Evolutionary conservation across 2,888 invertebrate genomes (phyloP), one percentile per base, ranked within the genome.

Genomic region (Nipponacmea schrenckii): DNA sequence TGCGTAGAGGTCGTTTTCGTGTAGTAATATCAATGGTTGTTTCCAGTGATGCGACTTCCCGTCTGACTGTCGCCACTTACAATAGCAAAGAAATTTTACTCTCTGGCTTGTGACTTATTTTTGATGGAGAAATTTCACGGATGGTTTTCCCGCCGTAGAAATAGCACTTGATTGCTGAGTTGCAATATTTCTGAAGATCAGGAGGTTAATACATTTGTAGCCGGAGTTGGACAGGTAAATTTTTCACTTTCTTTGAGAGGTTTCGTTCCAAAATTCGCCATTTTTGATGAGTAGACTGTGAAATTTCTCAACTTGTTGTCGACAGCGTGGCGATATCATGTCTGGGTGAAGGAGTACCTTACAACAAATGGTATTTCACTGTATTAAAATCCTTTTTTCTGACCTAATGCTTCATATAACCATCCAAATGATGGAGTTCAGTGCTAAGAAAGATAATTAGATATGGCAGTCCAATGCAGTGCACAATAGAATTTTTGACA

Each of bases 21-120:
- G 56, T 20, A 56, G 56, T 56, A 56, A 56, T 56, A 56, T 24
- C 20, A 56, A 56, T 56, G 20, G 56, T 56, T 24, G 24, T 69
- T 74, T 76, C 75, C 69, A 71, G 81, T 82, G 73, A 81, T 74
- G 74, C 74, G 82, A 80, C 77, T 82, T 82, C 81, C 84, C 83
- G 85, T 85, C 85, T 78, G 77, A 78, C 83, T 84, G 86, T 85
- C 85, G 85, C 86, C 86, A 85, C 78, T 77, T 78, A 81, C 82
- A 82, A 82, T 81, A 81, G 77, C 69, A 62, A 64, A 75, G 75
- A 74, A 80, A 79, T 74, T 77, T 70, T 68, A 62, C 50, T 68
- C 70, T 66, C 64, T 71, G 48, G 48, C 39, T 68, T 71, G 75
- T 69, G n/a, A 71, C 62, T 71, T 62, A 73, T 65, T 73, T 73